Base-by-base conservation (phyloP, 2,888 invertebrate species). In the Dynastes hyllus region DNA sequence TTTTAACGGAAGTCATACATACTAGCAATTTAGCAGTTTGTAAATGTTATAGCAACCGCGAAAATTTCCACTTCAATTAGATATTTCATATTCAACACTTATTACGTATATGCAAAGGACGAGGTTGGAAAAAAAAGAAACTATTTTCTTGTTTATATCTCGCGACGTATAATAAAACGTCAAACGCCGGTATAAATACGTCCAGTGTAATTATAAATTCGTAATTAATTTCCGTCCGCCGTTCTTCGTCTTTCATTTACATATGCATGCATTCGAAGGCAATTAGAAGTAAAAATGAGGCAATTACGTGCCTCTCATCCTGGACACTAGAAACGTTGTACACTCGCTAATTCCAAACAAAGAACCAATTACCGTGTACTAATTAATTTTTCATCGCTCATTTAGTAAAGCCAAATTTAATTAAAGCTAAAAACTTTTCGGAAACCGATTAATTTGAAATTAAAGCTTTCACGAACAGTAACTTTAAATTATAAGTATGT, bases 361-460 rank as follows among this genome's bases (percentile, higher is more conserved):
- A 53, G 71, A 71, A 55, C 71, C 71, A 71, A 71, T 55, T 71
- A 55, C 32, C 55, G 29, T 71, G 55, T 55, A 69, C 61, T 75
- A 75, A 75, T 75, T 75, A 75, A 75, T 63, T 75, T 73, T 75
- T 75, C 61, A 75, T 45, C 40, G 45, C 58, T 61, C 61, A 61
- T 75, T 75, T 75, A 61, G 61, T 61, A 61, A 61, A 73, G 45
- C 61, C 11, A 75, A 75, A 75, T 75, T 75, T 75, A 75, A 75
- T 75, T 75, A 75, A 61, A 29, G 11, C 27, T 5, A 29, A 51
- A 11, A 69, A 51, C 69, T 69, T 69, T 69, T 51, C 51, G 51
- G 13, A 9, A 45, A 29, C 27, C 69, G 16, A 69, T 51, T 69
- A 50, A 51, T 13, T 69, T 32, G 11, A 51, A 69, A 69, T 51